Evolutionary conservation across 1,140 invertebrate species (phyloP), one percentile per base, ranked within the genome.

Genomic region (Bombus affinis): DNA sequence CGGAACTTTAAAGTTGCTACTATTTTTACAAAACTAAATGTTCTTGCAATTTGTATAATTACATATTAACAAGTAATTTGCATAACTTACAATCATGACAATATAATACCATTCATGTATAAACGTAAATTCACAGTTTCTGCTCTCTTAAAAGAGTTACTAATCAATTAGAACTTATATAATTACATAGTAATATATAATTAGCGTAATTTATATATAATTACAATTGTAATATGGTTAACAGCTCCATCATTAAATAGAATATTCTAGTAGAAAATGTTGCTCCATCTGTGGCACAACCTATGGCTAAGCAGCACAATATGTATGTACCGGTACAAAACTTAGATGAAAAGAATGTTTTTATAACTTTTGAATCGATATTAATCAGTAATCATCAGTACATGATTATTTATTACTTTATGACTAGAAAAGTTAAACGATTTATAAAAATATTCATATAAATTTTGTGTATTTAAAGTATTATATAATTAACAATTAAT

Each of bases 281-380:
- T 83, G 90, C 53, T 90, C 74, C 85, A 66, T 66, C 42, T 68
- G 76, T 87, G 87, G 85, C 89, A 89, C 89, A 88, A 91, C 85
- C 70, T 89, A 91, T 88, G 88, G 90, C 89, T 91, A 88, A 89
- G 79, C 88, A 87, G 72, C 80, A 89, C 37, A 71, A 76, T 84
- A 91, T 91, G 87, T 84, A 91, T 91, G 89, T 91, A 91, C 88
- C 62, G 85, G 84, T 85, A 89, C 89, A 70, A 86, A 80, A 62
- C n/a, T 76, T 76, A 39, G 39, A 39, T 22, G 10, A 47, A n/a
- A 22, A 44, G 73, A 72, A 57, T 59, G 13, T 13, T 70, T 47
- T 59, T 73, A 35, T 15, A 62, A 72, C 8, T 39, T n/a, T n/a
- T 68, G 25, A 66, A 73, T 47, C 53, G 9, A 57, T 15, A 62